phyloP scores from a whole-genome alignment of 2,113 vertebrate genomes.

The Brevimyrus niger region DNA sequence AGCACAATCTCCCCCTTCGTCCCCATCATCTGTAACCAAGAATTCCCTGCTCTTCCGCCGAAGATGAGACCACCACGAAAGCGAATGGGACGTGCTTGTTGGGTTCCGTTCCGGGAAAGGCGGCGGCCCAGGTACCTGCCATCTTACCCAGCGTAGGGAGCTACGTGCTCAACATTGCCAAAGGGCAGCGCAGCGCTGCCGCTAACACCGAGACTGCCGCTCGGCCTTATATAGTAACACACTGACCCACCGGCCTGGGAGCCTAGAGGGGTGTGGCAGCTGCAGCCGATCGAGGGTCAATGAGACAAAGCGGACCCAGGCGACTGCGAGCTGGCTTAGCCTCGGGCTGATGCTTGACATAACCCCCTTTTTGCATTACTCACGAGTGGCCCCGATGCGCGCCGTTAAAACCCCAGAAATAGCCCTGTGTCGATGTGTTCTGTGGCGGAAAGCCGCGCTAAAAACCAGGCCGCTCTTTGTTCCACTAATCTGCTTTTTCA shows the following conservation, averaged over 20 bases:
- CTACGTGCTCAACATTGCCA: not conserved
- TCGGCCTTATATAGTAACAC: not conserved
- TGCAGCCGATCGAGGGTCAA: not conserved
- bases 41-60: not conserved
- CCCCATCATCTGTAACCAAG: not conserved
- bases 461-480: not conserved
- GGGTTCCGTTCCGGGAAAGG: not conserved
- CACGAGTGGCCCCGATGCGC: not conserved
- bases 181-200: not conserved
- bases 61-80: too few species aligned
- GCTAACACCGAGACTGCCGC: not conserved
- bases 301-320: not conserved
- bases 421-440: not conserved
- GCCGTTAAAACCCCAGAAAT: not conserved
- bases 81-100: not conserved
- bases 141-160: not conserved
- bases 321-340: not conserved
- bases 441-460: not conserved
- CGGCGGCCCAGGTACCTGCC: not conserved
- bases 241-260: not conserved
- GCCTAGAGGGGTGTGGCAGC: not conserved
- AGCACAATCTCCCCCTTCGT: not conserved
- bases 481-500: not conserved
- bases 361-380: not conserved
- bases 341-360: not conserved